Evolutionary conservation across 2,888 invertebrate species (phyloP).

Genomic region (Zele albiditarsus): DNA sequence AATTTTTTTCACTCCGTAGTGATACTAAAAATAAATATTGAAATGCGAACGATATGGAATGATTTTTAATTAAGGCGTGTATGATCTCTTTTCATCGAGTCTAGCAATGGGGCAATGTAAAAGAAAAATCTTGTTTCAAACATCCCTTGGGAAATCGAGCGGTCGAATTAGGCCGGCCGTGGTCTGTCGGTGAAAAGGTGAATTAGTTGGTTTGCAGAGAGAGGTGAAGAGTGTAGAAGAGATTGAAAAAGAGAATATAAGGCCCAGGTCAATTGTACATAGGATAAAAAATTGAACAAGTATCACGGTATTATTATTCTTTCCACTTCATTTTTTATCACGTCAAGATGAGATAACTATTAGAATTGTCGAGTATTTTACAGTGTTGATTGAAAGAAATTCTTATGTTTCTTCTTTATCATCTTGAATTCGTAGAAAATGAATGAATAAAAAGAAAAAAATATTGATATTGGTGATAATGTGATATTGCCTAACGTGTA

Average conservation of each 20-base stretch:
- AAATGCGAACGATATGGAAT: neutral
- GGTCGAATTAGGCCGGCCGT: slow-evolving; percentile 39
- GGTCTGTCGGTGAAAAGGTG: slow-evolving; percentile 28
- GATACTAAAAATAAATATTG: neutral
- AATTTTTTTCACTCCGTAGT: neutral
- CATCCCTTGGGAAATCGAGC: slow-evolving; percentile 49
- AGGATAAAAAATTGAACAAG: neutral
- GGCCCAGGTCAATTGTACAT: slow-evolving; percentile 16
- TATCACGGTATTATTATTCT: neutral
- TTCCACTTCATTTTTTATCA: neutral
- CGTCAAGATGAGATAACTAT: neutral
- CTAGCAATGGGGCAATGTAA: slow-evolving; percentile 38
- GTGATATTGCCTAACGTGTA: too few relatives aligned
- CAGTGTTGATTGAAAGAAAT: too few relatives aligned
- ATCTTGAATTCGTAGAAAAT: too few relatives aligned
- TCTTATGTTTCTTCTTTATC: too few relatives aligned
- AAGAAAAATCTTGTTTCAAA: slow-evolving; percentile 49
- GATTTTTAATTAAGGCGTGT: slow-evolving; percentile 28
- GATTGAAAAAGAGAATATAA: neutral
- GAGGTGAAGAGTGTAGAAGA: slow-evolving; percentile 7
- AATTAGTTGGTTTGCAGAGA: slow-evolving; percentile 29
- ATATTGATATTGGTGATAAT: too few relatives aligned
- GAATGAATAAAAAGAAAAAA: too few relatives aligned
- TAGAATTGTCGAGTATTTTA: too few relatives aligned
- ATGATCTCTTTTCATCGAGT: slow-evolving; percentile 19